A percentile compares a stretch with the other conserved stretches of the same genome.
phyloP scores from a whole-genome alignment of 2,113 vertebrate genomes.

The Patagioenas fasciata region DNA sequence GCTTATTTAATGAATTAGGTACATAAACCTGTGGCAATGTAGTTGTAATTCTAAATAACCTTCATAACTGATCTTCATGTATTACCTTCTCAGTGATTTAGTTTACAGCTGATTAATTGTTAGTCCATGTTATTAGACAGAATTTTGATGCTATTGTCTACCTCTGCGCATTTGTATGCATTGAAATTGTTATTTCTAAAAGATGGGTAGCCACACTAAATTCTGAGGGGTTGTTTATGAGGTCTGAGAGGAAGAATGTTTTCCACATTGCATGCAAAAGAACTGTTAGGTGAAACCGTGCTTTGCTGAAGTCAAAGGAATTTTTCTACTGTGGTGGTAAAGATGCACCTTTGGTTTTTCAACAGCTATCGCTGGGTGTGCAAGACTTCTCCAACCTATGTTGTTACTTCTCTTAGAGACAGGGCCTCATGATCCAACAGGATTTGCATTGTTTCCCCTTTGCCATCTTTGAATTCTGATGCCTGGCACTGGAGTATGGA shows the following conservation, averaged over 20 bases:
- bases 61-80: neutral
- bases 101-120: neutral
- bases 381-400: neutral
- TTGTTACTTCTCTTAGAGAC: neutral
- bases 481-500: neutral
- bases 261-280: neutral
- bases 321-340: neutral
- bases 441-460: neutral
- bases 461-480: neutral
- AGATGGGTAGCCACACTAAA: neutral
- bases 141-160: neutral
- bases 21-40: neutral
- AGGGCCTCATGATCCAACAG: neutral
- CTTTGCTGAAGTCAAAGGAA: neutral
- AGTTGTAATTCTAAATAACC: neutral
- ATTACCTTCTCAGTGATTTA: neutral
- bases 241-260: neutral
- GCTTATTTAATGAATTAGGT: neutral
- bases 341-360: neutral
- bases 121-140: neutral
- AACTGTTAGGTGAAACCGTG: neutral
- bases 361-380: neutral
- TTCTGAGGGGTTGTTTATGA: neutral
- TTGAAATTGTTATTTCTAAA: neutral
- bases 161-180: neutral